A percentile compares a stretch with the other conserved stretches of the same genome.
Evolutionary conservation across 2,888 invertebrate genomes (phyloP).

Genomic region (Achlya flavicornis): DNA sequence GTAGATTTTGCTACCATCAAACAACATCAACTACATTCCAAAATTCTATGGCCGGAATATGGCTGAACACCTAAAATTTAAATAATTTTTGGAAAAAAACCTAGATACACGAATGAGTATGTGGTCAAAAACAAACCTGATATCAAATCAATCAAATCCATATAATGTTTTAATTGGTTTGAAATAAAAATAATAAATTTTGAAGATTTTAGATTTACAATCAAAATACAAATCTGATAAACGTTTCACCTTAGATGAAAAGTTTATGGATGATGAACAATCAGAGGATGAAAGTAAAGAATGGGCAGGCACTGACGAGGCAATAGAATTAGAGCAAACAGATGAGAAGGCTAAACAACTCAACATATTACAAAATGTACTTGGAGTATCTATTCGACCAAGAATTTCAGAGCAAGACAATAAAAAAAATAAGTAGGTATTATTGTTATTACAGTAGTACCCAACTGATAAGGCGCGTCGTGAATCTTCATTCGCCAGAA

Average conservation of each 20-base stretch:
- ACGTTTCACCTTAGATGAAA: conserved; percentile 89
- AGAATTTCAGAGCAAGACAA: conserved; percentile 36
- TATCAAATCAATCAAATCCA: too few species aligned
- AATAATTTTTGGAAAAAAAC: too few species aligned
- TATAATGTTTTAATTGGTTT: not conserved
- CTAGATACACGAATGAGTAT: too few species aligned
- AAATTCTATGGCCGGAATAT: too few species aligned
- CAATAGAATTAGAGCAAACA: conserved; percentile 59
- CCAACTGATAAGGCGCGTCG: too few species aligned
- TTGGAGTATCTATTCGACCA: conserved; percentile 74
- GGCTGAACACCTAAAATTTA: too few species aligned
- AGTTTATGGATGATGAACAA: conserved; percentile 86
- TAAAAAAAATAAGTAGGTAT: conserved; percentile 53
- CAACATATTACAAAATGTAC: conserved; percentile 81
- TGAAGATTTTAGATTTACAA: conserved; percentile 88
- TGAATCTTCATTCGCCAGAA: too few species aligned
- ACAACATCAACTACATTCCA: too few species aligned
- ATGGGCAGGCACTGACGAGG: conserved; percentile 60
- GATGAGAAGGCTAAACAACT: conserved; percentile 82
- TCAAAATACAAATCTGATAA: conserved; percentile 89
- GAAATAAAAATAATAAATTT: conserved; percentile 18
- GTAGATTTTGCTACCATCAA: too few species aligned
- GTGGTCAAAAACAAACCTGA: too few species aligned
- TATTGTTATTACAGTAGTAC: not conserved
- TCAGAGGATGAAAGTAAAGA: conserved; percentile 53